Evolutionary conservation across 2,888 invertebrate genomes (phyloP).

Genomic region (Blera fallax): DNA sequence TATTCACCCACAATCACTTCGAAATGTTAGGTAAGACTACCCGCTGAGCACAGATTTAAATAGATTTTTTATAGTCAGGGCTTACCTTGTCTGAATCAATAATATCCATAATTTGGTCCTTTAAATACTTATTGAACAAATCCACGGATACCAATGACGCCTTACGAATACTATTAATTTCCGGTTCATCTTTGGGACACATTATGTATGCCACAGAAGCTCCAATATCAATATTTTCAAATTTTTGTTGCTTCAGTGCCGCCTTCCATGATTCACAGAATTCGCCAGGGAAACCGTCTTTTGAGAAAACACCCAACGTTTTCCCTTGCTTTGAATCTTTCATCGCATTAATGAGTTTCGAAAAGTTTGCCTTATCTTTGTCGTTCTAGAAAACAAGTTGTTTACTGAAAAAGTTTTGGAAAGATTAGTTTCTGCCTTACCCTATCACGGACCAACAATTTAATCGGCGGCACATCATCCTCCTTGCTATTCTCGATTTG

Average conservation of each 20-base stretch:
- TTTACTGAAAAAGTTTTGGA: neutral
- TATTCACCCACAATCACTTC: neutral
- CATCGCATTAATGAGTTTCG: constrained; percentile 89
- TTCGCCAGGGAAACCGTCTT: constrained; percentile 96
- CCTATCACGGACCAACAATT: constrained; percentile 94
- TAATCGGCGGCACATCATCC: constrained; percentile 92
- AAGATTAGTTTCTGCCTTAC: constrained; percentile 82
- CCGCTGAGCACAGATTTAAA: neutral
- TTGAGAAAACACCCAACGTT: constrained; percentile 93
- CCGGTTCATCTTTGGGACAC: constrained; percentile 97
- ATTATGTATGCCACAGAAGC: constrained; percentile 92
- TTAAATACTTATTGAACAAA: constrained; percentile 97
- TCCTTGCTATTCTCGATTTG: constrained; percentile 93
- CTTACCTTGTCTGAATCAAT: constrained; percentile 96
- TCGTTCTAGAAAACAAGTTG: constrained; percentile 85
- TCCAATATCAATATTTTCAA: constrained; percentile 94
- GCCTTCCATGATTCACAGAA: constrained; percentile 96
- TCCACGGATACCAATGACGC: constrained; percentile 96
- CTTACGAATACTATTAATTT: constrained; percentile 94
- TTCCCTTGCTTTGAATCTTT: constrained; percentile 95
- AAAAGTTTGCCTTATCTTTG: constrained; percentile 96
- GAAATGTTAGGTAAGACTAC: neutral
- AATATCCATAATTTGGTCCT: constrained; percentile 99
- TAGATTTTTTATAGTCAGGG: neutral
- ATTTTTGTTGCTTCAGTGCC: constrained; percentile 88